Evolutionary conservation across 2,113 vertebrate genomes (phyloP), one percentile per base, ranked within the genome.

Genomic region (Grus americana): DNA sequence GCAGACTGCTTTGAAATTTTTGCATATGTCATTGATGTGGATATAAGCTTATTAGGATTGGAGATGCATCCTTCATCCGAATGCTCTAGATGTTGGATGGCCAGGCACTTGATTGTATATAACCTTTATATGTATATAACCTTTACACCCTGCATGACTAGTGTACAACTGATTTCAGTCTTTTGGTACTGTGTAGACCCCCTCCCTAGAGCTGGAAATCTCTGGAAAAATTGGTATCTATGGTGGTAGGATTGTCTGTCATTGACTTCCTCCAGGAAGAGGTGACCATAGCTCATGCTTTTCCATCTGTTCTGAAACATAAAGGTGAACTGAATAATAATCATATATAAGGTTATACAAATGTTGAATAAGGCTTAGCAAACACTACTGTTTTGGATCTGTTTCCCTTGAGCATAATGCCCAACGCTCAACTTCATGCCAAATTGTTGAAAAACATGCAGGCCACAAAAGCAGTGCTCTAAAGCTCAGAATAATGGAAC

Each of bases 1-100:
- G 26, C 1, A 36, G 65, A 26, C 16, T 30, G 23, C 58, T 59
- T 24, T 54, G 18, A 22, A 75, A n/a, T 12, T 15, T 14, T 11
- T 71, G 54, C 3, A 0, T 17, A 1, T 0, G 5, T 5, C 4
- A 2, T 3, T 19, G 34, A 11, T 1, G 2, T 26, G 14, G 42
- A 17, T 46, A 22, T 0, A 4, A 36, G 10, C 23, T 57, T 21
- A 46, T 57, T 21, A 46, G 46, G 32, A 26, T 5, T 38, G 59
- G 70, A 82, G 72, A 38, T 10, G 6, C 4, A 4, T 8, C 32
- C 21, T 83, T 26, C n/a, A 19, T 19, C 32, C 62, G 29, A 26
- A 50, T 26, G 38, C 6, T 54, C 13, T n/a, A 38, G 75, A 14
- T 8, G 20, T 49, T 27, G 46, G 36, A 10, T 15, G n/a, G 29